These are phyloP conservation scores for Marmota flaviventris DNA, from an alignment of 2,113 vertebrate genomes.

Conservation along the genomic window DNA sequence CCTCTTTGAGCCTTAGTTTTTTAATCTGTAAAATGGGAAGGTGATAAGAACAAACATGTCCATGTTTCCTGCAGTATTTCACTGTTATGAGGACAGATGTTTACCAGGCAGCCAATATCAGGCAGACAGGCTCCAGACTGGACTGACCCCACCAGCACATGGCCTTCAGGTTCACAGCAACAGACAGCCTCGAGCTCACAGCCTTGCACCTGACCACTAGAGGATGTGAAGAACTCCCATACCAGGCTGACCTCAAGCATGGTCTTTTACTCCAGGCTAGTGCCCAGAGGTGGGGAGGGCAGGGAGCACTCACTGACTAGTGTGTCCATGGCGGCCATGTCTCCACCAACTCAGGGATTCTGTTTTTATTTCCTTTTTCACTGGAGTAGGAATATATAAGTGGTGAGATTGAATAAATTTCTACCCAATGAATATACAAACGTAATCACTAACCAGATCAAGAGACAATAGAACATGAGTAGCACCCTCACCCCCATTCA, in stretches of 20 bases:
- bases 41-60: not conserved
- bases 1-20: not conserved
- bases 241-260: not conserved
- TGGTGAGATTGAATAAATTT: not conserved
- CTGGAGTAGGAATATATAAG: not conserved
- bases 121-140: not conserved
- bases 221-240: not conserved
- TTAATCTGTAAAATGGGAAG: slow-evolving; percentile 1
- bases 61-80: not conserved
- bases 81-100: not conserved
- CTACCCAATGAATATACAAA: not conserved
- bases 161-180: too few species aligned
- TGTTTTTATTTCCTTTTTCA: slow-evolving; percentile 27
- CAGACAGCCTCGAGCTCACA: not conserved
- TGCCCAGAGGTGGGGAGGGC: not conserved
- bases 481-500: too few species aligned
- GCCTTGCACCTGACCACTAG: not conserved
- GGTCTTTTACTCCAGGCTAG: not conserved
- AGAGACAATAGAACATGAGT: not conserved
- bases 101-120: not conserved
- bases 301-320: not conserved
- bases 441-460: not conserved
- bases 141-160: not conserved
- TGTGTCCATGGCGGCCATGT: not conserved
- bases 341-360: not conserved